Evolutionary conservation across 1,140 invertebrate species (phyloP), one percentile per base, ranked within the genome.

Genomic region (Gyrodactylus salaris): DNA sequence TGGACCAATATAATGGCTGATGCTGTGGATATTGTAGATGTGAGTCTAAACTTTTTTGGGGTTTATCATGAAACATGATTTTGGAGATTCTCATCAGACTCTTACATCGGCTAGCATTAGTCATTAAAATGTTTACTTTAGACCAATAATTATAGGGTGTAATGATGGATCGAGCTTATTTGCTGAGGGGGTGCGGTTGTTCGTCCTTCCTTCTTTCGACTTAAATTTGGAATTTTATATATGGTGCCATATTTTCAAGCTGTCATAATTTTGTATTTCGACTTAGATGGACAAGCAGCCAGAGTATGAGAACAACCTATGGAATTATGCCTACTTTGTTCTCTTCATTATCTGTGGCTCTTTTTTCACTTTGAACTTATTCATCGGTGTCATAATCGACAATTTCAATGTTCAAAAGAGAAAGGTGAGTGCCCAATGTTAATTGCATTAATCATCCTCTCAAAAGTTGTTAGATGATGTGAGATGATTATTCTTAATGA

Each of bases 361-460:
- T 77, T 95, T 95, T 84, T 95, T 95, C 84, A 94, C 90, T 76
- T 85, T 95, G 75, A 95, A 95, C 82, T 86, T 95, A 78, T 94
- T 95, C 83, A 93, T 94, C 84, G 90, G 90, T 85, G 91, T 93
- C 78, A 93, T 95, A 83, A 94, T 95, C 80, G 90, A 95, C 80
- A 93, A 94, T 83, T 95, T 94, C 82, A 97, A 97, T 82, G 89
- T 94, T 83, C 92, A 96, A 82, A 97, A 97, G 85, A 96, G 96
- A 83, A 93, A 92, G 82, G 75, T 73, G 54, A 2, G n/a, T 69
- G 1, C 1, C 1, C 21, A 7, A 69, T 1, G 21, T 2, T 69
- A 22, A 2, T 7, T n/a, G 21, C 25, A 69, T 69, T 2, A 25
- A 25, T 71, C 25, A 25, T 24, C 21, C 23, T 21, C 7, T 21